These are phyloP conservation scores for Alexandromys fortis DNA, from an alignment of 2,113 vertebrate genomes.

Conservation along the genomic window DNA sequence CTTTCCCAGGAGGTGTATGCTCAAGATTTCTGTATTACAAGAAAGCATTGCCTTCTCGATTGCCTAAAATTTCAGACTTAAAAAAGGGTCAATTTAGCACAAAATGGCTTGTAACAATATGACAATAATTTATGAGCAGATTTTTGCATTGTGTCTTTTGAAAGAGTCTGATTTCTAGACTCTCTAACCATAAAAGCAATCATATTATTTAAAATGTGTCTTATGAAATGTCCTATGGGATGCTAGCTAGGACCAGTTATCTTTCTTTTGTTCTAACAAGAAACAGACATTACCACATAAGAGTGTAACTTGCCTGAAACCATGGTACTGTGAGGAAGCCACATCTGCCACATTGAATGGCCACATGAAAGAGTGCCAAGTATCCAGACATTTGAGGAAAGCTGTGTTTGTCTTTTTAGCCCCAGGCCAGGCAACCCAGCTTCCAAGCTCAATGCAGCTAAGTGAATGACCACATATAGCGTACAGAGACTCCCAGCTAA, in stretches of 20 bases:
- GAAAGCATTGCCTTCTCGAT: not conserved
- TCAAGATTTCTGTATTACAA: not conserved
- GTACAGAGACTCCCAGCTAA: not conserved
- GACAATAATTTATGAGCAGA: not conserved
- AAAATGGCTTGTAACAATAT: conserved; percentile 1
- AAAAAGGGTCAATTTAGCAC: not conserved
- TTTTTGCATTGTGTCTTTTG: not conserved
- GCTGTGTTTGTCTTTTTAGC: not conserved
- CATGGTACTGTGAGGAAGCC: not conserved
- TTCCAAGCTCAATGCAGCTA: not conserved
- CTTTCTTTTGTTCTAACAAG: conserved; percentile 23
- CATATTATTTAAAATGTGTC: conserved; percentile 32
- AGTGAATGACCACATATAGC: not conserved
- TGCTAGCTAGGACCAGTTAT: not conserved
- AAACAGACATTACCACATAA: not conserved
- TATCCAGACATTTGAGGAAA: not conserved
- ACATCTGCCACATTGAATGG: not conserved
- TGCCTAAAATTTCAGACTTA: conserved; percentile 8
- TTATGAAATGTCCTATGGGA: not conserved
- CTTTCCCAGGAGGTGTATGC: not conserved
- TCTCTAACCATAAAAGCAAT: not conserved
- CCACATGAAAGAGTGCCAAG: not conserved
- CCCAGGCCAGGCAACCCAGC: not conserved
- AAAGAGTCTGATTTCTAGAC: conserved; percentile 28
- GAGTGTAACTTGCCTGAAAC: not conserved